phyloP scores from a whole-genome alignment of 1,140 invertebrate genomes.

The Melanaphis sacchari region DNA sequence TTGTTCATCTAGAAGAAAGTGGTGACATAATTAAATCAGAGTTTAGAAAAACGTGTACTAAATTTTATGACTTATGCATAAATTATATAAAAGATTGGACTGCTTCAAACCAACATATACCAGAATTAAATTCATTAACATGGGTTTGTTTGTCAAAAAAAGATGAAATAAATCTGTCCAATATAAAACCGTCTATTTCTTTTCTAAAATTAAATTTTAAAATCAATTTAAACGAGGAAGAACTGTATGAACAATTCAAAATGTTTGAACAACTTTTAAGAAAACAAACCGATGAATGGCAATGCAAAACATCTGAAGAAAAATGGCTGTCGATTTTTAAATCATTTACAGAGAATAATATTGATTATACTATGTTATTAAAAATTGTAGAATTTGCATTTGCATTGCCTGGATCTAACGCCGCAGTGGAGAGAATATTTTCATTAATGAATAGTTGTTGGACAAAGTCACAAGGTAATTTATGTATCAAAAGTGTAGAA shows the following conservation, averaged over 20 bases:
- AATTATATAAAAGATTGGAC: background rate
- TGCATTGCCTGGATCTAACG: constrained; percentile 13
- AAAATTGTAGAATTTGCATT: constrained; percentile 11
- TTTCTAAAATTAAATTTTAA: constrained; percentile 7
- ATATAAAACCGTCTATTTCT: background rate
- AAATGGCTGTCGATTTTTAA: background rate
- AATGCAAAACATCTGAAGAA: background rate
- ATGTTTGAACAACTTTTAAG: constrained; percentile 27
- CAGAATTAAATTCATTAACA: constrained; percentile 18
- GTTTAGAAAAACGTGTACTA: background rate
- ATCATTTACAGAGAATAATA: background rate
- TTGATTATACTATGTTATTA: background rate
- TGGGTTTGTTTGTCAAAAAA: background rate
- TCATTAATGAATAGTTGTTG: too few species aligned
- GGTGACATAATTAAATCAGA: background rate
- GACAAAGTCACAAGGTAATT: too few species aligned
- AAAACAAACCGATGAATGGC: background rate
- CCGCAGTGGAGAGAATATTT: background rate
- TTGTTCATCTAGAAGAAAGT: constrained; percentile 12
- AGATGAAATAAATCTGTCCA: background rate
- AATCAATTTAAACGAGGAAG: background rate
- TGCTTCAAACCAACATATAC: constrained; percentile 31
- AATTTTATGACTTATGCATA: constrained; percentile 9
- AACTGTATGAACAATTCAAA: constrained; percentile 18
- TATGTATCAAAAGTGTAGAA: too few species aligned